phyloP scores from a whole-genome alignment of 2,797 vertebrate genomes.

The Argentina silus region DNA sequence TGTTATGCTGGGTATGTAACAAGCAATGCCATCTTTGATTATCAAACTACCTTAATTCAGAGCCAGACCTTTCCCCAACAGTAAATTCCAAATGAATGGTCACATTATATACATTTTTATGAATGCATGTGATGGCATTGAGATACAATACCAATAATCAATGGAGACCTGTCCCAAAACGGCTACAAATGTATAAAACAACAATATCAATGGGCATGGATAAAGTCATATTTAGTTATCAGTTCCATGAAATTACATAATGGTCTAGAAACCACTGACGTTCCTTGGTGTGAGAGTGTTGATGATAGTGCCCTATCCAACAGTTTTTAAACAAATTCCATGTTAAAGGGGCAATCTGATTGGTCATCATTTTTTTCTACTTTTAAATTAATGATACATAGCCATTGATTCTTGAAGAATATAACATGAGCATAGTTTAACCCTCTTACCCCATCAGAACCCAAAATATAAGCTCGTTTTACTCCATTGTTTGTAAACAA shows the following conservation, averaged over 20 bases:
- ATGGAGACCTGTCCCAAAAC: not conserved
- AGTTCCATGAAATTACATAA: not conserved
- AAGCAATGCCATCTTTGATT: conserved; percentile 6
- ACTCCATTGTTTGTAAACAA: too few relatives aligned
- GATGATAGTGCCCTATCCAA: too few relatives aligned
- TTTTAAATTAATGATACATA: too few relatives aligned
- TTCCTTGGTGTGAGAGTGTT: too few relatives aligned
- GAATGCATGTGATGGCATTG: conserved; percentile 27
- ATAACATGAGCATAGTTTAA: too few relatives aligned
- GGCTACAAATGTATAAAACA: not conserved
- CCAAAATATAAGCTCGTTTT: too few relatives aligned
- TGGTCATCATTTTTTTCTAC: too few relatives aligned
- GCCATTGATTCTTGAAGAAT: too few relatives aligned
- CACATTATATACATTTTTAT: conserved; percentile 50
- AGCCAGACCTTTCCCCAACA: conserved; percentile 50
- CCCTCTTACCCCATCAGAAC: too few relatives aligned
- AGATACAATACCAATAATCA: not conserved
- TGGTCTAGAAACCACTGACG: too few relatives aligned
- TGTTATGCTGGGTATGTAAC: conserved; percentile 54
- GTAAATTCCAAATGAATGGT: conserved; percentile 29
- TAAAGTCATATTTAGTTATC: not conserved
- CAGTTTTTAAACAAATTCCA: too few relatives aligned
- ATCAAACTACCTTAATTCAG: conserved; percentile 60
- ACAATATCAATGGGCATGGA: not conserved
- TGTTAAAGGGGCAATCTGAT: too few relatives aligned